Base-by-base conservation (phyloP, 2,113 vertebrate species). In the Gnathonemus longibarbis region DNA sequence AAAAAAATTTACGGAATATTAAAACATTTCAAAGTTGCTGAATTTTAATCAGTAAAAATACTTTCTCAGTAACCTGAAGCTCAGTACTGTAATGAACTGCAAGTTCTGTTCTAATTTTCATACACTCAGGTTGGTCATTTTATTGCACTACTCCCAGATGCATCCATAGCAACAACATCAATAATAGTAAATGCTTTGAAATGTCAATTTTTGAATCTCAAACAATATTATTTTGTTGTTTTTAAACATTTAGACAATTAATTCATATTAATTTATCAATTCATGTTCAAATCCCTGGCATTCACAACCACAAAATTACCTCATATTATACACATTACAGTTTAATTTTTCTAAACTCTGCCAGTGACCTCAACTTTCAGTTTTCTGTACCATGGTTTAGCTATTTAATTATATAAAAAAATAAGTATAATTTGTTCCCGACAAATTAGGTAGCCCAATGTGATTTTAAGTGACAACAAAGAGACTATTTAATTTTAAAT, bases 21-120 rank as follows among this genome's bases (percentile, higher is more conserved):
- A 9, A 85, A 39, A 35, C 1, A 83, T 89, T 80, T 90, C 24
- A 48, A 7, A 15, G 17, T 27, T n/a, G 50, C 45, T 8, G 6
- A 17, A 24, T 88, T 80, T 10, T 2, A 17, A 1, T 27, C 21
- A 31, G 74, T 85, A 2, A 91, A 96, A 95, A 1, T 77, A 4
- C 42, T 80, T 77, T 77, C 27, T 39, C 10, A 6, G 4, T 80
- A 80, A 74, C 4, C 3, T 77, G 31, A 77, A 39, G 70, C 31
- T 77, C 70, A 77, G 15, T 39, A 77, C 9, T 77, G 70, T 39
- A 77, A 77, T 17, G 13, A 39, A 74, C 13, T 31, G 31, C 70
- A 77, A 77, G 53, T 58, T 58, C 35, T 27, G 31, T 77, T 35
- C 11, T 35, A 35, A 77, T 15, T 77, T 39, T 17, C 13, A 39